phyloP scores from a whole-genome alignment of 2,888 invertebrate species.

The Cryptosula pallasiana region DNA sequence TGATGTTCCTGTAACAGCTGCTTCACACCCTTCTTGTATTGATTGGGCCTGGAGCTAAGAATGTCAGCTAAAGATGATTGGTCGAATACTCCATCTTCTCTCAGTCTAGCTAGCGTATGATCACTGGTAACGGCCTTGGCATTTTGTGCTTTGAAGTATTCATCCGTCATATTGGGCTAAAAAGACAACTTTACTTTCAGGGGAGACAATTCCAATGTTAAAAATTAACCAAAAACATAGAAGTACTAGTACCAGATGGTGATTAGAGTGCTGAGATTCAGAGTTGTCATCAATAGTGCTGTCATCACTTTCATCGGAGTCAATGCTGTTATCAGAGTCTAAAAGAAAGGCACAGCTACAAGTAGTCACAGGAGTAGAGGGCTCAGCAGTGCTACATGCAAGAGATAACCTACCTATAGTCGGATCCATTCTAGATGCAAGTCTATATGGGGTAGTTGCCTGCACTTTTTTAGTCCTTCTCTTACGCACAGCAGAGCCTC shows the following conservation, averaged over 20 bases:
- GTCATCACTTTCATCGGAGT: constrained; percentile 6
- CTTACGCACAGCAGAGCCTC: too few species aligned
- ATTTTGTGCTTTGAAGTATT: constrained; percentile 43
- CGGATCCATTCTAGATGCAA: constrained; percentile 26
- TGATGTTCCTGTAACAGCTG: constrained; percentile 36
- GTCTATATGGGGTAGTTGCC: constrained; percentile 41
- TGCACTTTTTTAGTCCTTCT: constrained; percentile 33
- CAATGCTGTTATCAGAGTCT: not conserved
- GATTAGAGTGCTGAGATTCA: too few species aligned
- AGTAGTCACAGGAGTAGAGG: not conserved
- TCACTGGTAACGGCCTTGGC: constrained; percentile 41
- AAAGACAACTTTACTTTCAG: not conserved
- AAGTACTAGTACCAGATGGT: too few species aligned
- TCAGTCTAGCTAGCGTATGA: constrained; percentile 44
- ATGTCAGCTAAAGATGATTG: constrained; percentile 36
- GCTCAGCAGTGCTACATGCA: not conserved
- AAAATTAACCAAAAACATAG: too few species aligned
- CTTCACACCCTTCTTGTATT: constrained; percentile 35
- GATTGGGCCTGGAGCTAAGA: constrained; percentile 27
- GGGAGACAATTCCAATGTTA: too few species aligned
- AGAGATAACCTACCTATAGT: not conserved
- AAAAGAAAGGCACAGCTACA: not conserved
- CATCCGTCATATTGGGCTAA: constrained; percentile 38
- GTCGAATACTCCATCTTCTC: constrained; percentile 41
- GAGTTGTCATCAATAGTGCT: not conserved